These are phyloP conservation scores for Pygoscelis antarcticus DNA, from an alignment of 2,113 vertebrate species.

Conservation along the genomic window DNA sequence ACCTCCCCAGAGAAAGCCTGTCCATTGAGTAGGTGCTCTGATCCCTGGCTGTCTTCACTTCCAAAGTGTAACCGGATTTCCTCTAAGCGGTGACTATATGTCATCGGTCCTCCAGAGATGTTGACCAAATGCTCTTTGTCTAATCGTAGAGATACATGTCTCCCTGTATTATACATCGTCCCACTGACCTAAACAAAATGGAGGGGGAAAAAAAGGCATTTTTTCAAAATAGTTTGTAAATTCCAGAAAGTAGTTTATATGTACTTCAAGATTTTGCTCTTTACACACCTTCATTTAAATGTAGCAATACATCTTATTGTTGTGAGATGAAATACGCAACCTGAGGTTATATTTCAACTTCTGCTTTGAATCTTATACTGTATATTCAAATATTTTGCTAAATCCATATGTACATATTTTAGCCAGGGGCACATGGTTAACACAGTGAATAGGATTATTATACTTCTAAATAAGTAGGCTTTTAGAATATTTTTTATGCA, in stretches of 20 bases:
- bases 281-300: background rate
- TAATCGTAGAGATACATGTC: constrained; percentile 92
- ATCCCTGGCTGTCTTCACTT: constrained; percentile 94
- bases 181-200: constrained; percentile 85
- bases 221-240: background rate
- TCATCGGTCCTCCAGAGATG: constrained; percentile 96
- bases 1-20: constrained; percentile 99
- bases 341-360: background rate
- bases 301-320: rapidly evolving
- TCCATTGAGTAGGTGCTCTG: constrained; percentile 96
- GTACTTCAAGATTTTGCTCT: background rate
- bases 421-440: background rate
- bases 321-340: background rate
- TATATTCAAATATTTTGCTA: constrained; percentile 41
- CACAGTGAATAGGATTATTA: background rate
- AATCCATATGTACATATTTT: background rate
- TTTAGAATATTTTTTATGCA: background rate
- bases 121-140: constrained; percentile 99
- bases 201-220: background rate
- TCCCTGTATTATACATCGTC: constrained; percentile 99
- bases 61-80: constrained; percentile 97
- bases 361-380: background rate
- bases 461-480: constrained; percentile 15
- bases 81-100: constrained; percentile 95
- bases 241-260: background rate